phyloP scores from a whole-genome alignment of 2,113 vertebrate species.

The Perccottus glenii region DNA sequence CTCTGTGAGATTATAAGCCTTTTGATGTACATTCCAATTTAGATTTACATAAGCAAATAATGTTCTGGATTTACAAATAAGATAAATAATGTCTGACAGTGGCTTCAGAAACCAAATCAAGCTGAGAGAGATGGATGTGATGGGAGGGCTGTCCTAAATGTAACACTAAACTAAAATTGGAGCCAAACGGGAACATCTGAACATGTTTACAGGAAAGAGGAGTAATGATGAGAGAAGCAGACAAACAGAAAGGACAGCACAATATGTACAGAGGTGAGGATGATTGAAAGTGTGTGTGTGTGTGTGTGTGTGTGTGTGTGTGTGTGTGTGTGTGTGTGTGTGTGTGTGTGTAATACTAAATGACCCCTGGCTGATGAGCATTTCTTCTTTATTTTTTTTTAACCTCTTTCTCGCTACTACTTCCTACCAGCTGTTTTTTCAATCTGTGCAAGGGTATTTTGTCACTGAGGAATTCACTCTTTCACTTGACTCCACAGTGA shows the following conservation, averaged over 20 bases:
- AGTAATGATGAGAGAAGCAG: constrained; percentile 9
- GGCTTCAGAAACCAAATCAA: not conserved
- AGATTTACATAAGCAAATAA: too few relatives aligned
- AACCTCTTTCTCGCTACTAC: constrained; percentile 21
- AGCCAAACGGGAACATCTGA: not conserved
- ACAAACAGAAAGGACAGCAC: not conserved
- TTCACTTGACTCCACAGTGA: not conserved
- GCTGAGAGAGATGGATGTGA: not conserved
- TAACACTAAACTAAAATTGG: not conserved
- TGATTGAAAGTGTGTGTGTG: not conserved
- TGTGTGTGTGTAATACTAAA: constrained; percentile 58
- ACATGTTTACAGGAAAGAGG: constrained; percentile 8
- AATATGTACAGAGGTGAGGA: not conserved
- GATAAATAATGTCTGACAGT: not conserved
- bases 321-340: too few relatives aligned
- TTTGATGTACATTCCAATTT: too few relatives aligned
- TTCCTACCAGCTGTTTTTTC: constrained; percentile 27
- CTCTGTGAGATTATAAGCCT: too few relatives aligned
- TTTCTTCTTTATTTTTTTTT: constrained; percentile 15
- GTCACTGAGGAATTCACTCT: not conserved
- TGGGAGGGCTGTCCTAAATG: not conserved
- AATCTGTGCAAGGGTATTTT: constrained; percentile 11
- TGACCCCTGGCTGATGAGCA: constrained; percentile 58
- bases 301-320: too few relatives aligned
- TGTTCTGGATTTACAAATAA: not conserved